These are phyloP conservation scores for Chondrilla cf. caribensis DNA, from an alignment of 37 sponge, comb jelly and placozoan genomes.

Conservation along the genomic window DNA sequence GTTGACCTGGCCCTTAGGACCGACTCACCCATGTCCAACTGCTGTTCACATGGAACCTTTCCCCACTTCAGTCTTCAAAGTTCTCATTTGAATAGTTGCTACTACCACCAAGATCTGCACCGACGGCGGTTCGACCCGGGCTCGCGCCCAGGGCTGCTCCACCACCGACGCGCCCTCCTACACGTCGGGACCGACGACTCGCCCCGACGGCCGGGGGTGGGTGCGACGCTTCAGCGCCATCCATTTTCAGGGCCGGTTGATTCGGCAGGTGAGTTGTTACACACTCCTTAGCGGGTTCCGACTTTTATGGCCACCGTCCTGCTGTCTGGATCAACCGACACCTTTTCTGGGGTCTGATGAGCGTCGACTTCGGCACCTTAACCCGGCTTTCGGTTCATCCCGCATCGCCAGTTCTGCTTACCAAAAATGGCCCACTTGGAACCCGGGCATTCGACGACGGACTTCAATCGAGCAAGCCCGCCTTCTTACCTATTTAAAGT, in stretches of 20 bases:
- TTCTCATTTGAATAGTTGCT: conserved; percentile 77
- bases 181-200: no score
- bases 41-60: conserved; percentile 67
- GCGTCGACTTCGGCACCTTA: conserved; percentile 44
- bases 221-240: conserved; percentile 62
- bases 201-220: conserved; percentile 14
- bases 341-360: conserved; percentile 72
- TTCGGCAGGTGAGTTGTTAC: conserved; percentile 70
- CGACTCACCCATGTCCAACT: conserved; percentile 72
- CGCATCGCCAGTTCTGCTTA: conserved; percentile 78
- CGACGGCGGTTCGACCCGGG: conserved; percentile 56
- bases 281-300: conserved; percentile 66
- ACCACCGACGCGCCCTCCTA: no score
- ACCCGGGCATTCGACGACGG: conserved; percentile 55
- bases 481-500: conserved; percentile 60
- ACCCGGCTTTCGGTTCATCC: conserved; percentile 57
- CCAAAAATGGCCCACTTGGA: conserved; percentile 74
- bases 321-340: conserved; percentile 72
- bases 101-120: conserved; percentile 74
- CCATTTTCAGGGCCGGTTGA: conserved; percentile 66
- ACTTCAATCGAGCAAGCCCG: conserved; percentile 25
- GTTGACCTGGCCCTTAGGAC: conserved; percentile 61
- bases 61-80: conserved; percentile 65
- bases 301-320: conserved; percentile 68
- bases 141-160: conserved; percentile 4